phyloP scores from a whole-genome alignment of 2,797 vertebrate species.

The Limnodromus scolopaceus region DNA sequence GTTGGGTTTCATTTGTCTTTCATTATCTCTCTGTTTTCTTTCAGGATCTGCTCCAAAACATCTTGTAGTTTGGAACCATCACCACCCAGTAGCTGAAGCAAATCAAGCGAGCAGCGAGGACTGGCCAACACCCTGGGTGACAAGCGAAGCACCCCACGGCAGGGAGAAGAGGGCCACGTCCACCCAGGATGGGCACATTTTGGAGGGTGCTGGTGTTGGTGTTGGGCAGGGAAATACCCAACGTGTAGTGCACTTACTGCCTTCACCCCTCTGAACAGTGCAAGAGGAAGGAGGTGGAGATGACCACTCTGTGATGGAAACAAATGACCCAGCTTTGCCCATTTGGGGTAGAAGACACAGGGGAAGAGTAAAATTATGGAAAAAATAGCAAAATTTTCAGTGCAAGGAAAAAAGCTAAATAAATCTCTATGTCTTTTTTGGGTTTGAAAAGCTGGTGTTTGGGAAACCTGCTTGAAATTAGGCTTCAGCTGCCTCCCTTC shows the following conservation, averaged over 20 bases:
- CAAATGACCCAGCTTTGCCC: background rate
- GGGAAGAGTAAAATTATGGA: background rate
- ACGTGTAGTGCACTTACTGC: fast-evolving
- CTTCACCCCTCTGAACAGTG: background rate
- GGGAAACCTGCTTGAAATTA: background rate
- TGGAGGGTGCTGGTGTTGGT: fast-evolving
- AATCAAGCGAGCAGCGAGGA: background rate
- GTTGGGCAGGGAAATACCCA: background rate
- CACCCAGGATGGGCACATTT: background rate
- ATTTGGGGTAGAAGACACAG: background rate
- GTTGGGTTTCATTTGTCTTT: background rate
- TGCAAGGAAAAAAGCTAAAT: background rate
- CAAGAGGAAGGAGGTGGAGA: background rate
- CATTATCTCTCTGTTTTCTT: background rate
- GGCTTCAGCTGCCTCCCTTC: background rate
- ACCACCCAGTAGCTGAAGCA: background rate
- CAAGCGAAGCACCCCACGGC: fast-evolving
- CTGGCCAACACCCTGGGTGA: background rate
- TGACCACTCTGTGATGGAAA: background rate
- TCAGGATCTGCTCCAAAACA: background rate
- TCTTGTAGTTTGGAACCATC: background rate
- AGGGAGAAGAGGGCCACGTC: background rate
- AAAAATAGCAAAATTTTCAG: background rate
- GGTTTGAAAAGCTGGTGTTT: background rate
- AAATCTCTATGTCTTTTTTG: background rate